Evolutionary conservation across 2,797 vertebrate genomes (phyloP).

Genomic region (Darevskia nairensis): DNA sequence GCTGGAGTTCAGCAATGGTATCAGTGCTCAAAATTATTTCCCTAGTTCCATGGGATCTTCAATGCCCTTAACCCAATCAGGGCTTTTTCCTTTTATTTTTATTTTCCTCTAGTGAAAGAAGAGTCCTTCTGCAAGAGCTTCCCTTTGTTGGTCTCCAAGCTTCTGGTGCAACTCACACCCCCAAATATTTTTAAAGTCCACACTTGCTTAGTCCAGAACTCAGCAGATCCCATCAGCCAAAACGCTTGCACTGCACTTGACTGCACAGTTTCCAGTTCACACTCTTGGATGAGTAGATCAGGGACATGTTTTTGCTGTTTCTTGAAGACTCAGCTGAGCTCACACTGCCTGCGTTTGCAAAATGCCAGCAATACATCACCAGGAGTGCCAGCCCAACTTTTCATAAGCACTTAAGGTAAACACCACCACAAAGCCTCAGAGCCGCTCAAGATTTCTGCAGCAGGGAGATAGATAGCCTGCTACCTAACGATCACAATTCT

Average conservation of each 20-base stretch:
- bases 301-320: not conserved
- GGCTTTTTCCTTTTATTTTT: not conserved
- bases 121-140: not conserved
- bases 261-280: not conserved
- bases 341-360: constrained; percentile 10
- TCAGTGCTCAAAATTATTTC: not conserved
- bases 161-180: not conserved
- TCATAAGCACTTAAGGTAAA: constrained; percentile 18
- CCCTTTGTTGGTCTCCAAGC: not conserved
- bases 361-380: constrained; percentile 17
- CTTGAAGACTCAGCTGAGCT: constrained; percentile 4
- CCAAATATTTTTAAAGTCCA: not conserved
- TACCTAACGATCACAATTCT: not conserved
- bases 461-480: not conserved
- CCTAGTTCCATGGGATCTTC: not conserved
- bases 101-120: not conserved
- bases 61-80: not conserved
- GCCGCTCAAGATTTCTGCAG: constrained; percentile 5
- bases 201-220: constrained; percentile 1
- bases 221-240: not conserved
- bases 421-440: not conserved
- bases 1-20: not conserved
- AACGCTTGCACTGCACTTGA: not conserved
- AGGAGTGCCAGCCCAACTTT: constrained; percentile 1
- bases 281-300: not conserved